Evolutionary conservation across 2,797 vertebrate species (phyloP).

Genomic region (Chrysocyon brachyurus): DNA sequence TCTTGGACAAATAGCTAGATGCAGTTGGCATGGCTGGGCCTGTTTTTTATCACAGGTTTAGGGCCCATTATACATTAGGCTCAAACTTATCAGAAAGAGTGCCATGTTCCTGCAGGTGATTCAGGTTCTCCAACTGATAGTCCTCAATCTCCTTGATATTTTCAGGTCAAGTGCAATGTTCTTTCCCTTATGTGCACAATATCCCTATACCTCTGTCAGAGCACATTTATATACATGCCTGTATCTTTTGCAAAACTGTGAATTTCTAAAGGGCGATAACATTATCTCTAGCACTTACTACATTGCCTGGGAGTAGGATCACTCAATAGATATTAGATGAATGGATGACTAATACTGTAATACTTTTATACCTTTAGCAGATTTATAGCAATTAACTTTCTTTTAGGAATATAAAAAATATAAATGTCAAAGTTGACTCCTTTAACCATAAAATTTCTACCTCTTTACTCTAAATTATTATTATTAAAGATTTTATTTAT

Average conservation of each 20-base stretch:
- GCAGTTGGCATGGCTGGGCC: neutral
- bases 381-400: neutral
- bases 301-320: neutral
- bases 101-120: neutral
- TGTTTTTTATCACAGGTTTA: neutral
- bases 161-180: neutral
- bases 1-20: neutral
- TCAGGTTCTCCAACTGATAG: neutral
- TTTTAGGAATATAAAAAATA: neutral
- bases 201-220: neutral
- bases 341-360: neutral
- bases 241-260: neutral
- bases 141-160: neutral
- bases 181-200: neutral
- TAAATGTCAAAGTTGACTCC: conserved; percentile 9
- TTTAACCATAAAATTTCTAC: neutral
- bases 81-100: neutral
- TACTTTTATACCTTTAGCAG: neutral
- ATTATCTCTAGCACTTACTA: neutral
- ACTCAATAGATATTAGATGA: neutral
- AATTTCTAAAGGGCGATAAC: conserved; percentile 1
- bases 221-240: neutral
- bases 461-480: neutral
- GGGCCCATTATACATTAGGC: neutral
- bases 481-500: no score